Conservation (phyloP, 2,113 vertebrate species). For the Corythornis cristatus region DNA sequence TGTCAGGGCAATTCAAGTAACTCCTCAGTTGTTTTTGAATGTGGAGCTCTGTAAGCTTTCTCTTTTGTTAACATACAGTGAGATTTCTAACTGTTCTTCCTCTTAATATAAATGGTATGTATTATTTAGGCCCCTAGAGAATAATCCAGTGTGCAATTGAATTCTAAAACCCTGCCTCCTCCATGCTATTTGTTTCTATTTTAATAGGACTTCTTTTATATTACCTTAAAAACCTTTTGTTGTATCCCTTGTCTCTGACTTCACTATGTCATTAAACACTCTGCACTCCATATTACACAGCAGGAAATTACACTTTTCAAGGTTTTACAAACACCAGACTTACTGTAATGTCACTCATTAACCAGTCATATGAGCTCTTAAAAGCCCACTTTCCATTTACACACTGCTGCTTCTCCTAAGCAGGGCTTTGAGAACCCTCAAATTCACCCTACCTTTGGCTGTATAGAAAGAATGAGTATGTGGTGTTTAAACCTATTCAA, state of each 20-base stretch:
- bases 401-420: not conserved
- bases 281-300: not conserved
- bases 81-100: not conserved
- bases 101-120: not conserved
- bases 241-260: not conserved
- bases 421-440: not conserved
- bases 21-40: not conserved
- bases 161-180: rapidly evolving
- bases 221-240: not conserved
- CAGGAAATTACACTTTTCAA: not conserved
- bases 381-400: not conserved
- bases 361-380: not conserved
- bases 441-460: not conserved
- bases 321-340: not conserved
- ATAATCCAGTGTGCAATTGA: not conserved
- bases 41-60: not conserved
- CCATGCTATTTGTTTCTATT: not conserved
- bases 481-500: not conserved
- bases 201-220: not conserved
- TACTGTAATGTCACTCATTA: slow-evolving; percentile 34
- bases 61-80: not conserved
- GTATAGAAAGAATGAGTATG: not conserved
- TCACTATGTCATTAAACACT: not conserved
- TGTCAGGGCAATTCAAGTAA: not conserved
- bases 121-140: not conserved